Base-by-base conservation (phyloP, 2,888 invertebrate species). In the Epinotia brunnichana region DNA sequence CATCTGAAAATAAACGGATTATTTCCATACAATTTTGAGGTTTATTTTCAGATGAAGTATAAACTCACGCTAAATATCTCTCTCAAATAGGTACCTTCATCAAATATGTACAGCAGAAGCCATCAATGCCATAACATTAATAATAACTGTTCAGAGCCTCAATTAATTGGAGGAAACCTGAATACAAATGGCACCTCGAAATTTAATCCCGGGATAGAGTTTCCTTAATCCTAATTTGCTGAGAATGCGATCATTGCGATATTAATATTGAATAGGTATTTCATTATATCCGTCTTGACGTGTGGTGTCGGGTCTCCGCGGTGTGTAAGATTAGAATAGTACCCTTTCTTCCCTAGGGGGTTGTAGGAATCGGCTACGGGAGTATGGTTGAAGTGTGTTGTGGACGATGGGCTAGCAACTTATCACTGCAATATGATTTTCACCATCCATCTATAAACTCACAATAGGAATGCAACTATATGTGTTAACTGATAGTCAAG, bases 141-240 rank as follows among this genome's bases (percentile, higher is more conserved):
- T 29, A 63, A 51, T 63, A 63, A 63, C 53, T 17, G 63, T 35
- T 63, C 51, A 24, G 24, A 10, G 2, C 35, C 29, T 29, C 63
- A 13, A 63, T 63, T 63, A 63, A 53, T 63, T 19, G 51, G 10
- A 48, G 29, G 13, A 5, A 35, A 19, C 63, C 51, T 35, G 63
- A 63, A 63, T 53, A 53, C 51, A 51, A 63, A 63, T 29, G 35
- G 35, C 35, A 15, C 62, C 29, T 53, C 53, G 35, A 15, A 53
- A 29, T 17, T 2, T 62, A 48, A 53, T 53, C 63, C 62, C 59
- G 44, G 21, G 24, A 51, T 29, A 62, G n/a, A n/a, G 44, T 62
- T 29, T 48, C 15, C 62, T n/a, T 48, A 62, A 62, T 62, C 48
- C 62, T 62, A 62, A 62, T 62, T 62, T 24, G 62, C 48, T 62